Base-by-base conservation (phyloP, 2,888 invertebrate species). In the Parnassius apollo region DNA sequence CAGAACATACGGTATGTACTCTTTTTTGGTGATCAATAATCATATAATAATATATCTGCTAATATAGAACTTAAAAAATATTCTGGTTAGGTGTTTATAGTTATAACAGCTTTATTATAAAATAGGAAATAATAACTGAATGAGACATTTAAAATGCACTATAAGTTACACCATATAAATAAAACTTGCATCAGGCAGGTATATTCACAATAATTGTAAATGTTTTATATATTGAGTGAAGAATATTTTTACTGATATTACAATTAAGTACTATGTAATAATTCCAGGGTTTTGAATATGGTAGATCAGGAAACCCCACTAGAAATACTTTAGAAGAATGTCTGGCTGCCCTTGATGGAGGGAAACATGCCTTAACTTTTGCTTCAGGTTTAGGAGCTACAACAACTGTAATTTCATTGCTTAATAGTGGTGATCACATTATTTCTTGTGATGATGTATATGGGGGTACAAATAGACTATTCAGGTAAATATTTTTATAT, bases 291-390 rank as follows among this genome's bases (percentile, higher is more conserved):
- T 99, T 93, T 84, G 98, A 98, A 72, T 99, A 99, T 83, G 96
- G 97, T 0, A 93, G 99, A 78, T 96, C 97, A 79, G 98, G 98
- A 48, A 99, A 99, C 88, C 99, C 99, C 42, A 96, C 98, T 0
- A 93, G 99, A 68, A 94, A 96, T 70, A 95, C 96, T 35, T 89
- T 99, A 64, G 98, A 99, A 87, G 93, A 94, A 71, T 97, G 98
- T 78, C 84, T 99, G 52, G 99, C 99, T 2, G 94, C 97, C 0
- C 84, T 99, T 65, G 99, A 99, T 78, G 94, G 95, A 71, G 99
- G 95, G 11, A 96, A 97, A 84, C 93, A 97, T 86, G 97, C 95
- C 69, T 75, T 96, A 42, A 89, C 94, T 52, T 99, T 97, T 88
- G 92, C 98, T 0, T 98, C 99, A 8, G 99, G 99, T 2, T 91